phyloP scores from a whole-genome alignment of 1,140 invertebrate genomes.

The Thaumatotibia leucotreta region DNA sequence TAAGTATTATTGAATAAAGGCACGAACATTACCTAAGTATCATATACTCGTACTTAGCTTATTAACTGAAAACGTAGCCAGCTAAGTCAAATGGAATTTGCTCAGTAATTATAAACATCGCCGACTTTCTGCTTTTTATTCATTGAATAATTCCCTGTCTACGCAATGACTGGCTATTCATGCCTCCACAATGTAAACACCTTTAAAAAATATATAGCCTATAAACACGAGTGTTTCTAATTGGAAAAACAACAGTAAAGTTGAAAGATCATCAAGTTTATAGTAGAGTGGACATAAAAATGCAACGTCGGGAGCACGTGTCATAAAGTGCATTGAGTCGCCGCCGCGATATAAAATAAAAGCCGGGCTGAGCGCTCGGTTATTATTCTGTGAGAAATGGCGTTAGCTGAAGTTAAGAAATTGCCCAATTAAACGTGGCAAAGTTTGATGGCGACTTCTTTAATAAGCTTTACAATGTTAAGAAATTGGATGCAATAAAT shows the following conservation, averaged over 20 bases:
- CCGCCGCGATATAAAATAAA: slow-evolving; percentile 19
- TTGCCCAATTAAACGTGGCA: not conserved
- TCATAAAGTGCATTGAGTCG: slow-evolving; percentile 19
- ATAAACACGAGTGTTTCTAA: slow-evolving; percentile 22
- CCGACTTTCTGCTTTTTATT: not conserved
- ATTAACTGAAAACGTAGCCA: too few relatives aligned
- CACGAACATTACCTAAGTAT: too few relatives aligned
- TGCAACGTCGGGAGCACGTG: slow-evolving; percentile 15
- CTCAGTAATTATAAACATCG: not conserved
- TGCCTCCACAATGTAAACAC: not conserved
- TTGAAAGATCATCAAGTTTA: slow-evolving; percentile 33
- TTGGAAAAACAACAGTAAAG: slow-evolving; percentile 25
- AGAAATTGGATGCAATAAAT: not conserved
- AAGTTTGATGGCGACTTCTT: not conserved
- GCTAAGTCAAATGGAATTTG: too few relatives aligned
- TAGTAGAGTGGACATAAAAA: slow-evolving; percentile 23
- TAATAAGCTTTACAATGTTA: not conserved
- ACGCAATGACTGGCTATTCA: not conserved
- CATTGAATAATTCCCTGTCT: not conserved
- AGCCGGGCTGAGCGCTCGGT: slow-evolving; percentile 20
- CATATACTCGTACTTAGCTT: too few relatives aligned
- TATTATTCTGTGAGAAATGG: slow-evolving; percentile 14
- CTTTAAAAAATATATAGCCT: slow-evolving; percentile 22
- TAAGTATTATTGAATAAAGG: too few relatives aligned
- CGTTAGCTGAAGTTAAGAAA: not conserved